Conservation (phyloP, 2,888 invertebrate species). For the Rhagophthalmus giganteus region DNA sequence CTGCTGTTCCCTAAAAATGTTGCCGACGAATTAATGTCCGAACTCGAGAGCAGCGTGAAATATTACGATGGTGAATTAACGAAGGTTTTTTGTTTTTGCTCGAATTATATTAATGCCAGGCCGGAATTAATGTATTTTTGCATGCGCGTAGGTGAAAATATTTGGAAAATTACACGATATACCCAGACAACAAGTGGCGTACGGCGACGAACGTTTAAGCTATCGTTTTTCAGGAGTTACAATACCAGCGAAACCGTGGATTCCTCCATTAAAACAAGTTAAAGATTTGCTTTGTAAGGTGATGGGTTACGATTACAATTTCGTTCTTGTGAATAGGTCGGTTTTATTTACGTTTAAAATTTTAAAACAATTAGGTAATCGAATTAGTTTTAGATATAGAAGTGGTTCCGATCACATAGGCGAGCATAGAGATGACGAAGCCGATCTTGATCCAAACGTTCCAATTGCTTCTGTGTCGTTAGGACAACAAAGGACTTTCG, state of each 20-base stretch:
- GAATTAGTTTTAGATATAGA: constrained; percentile 60
- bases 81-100: no score
- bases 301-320: constrained; percentile 65
- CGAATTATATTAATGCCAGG: no score
- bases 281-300: constrained; percentile 58
- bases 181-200: constrained; percentile 71
- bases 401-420: constrained; percentile 72
- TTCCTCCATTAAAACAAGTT: constrained; percentile 57
- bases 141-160: constrained; percentile 55
- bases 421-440: constrained; percentile 72
- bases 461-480: constrained; percentile 72
- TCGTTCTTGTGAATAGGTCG: constrained; percentile 69
- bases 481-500: constrained; percentile 66
- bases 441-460: constrained; percentile 62
- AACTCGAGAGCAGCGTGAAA: constrained; percentile 61
- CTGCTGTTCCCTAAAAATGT: constrained; percentile 54
- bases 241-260: constrained; percentile 68
- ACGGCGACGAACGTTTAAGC: constrained; percentile 65
- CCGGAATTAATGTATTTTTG: neutral
- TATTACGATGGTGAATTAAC: constrained; percentile 68
- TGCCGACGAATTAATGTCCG: constrained; percentile 57
- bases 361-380: no score
- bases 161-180: constrained; percentile 69
- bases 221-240: constrained; percentile 69
- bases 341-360: no score